phyloP scores from a whole-genome alignment of 2,888 invertebrate species.

The Harpagoxenus sublaevis region DNA sequence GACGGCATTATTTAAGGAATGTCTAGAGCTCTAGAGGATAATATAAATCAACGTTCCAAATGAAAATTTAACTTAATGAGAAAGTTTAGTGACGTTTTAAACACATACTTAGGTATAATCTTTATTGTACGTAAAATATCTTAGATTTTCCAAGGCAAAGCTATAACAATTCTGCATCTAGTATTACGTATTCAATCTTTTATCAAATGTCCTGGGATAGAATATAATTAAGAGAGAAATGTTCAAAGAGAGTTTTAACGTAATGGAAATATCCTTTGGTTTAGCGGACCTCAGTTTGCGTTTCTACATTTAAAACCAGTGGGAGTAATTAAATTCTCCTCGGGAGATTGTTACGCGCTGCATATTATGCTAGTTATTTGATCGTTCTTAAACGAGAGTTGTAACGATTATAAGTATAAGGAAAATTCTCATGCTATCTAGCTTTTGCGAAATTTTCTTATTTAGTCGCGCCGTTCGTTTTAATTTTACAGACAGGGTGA shows the following conservation, averaged over 20 bases:
- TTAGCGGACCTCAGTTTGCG: slow-evolving; percentile 35
- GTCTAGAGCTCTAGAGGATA: neutral
- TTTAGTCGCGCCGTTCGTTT: slow-evolving; percentile 21
- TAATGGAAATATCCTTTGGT: slow-evolving; percentile 45
- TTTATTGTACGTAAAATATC: neutral
- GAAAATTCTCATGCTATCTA: slow-evolving; percentile 30
- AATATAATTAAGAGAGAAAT: slow-evolving; percentile 43
- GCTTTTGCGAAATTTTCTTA: slow-evolving; percentile 21
- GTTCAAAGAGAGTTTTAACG: slow-evolving; percentile 45
- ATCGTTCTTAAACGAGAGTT: slow-evolving; percentile 49
- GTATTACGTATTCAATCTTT: slow-evolving; percentile 18
- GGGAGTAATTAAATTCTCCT: slow-evolving; percentile 54
- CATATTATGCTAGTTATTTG: slow-evolving; percentile 46
- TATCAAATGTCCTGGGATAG: slow-evolving; percentile 10
- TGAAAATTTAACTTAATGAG: neutral
- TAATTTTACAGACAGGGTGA: slow-evolving; percentile 31
- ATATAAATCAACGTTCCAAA: neutral
- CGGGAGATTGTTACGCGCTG: slow-evolving; percentile 33
- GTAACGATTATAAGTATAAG: slow-evolving; percentile 35
- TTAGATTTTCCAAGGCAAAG: neutral
- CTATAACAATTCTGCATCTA: slow-evolving; percentile 18
- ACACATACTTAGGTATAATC: neutral
- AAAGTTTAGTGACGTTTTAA: neutral
- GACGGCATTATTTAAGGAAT: neutral
- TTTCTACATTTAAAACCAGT: slow-evolving; percentile 40